Percentiles rank a stretch among this genome's conserved stretches.
Evolutionary conservation across 2,888 invertebrate species (phyloP).

Genomic region (Plebejus argus): DNA sequence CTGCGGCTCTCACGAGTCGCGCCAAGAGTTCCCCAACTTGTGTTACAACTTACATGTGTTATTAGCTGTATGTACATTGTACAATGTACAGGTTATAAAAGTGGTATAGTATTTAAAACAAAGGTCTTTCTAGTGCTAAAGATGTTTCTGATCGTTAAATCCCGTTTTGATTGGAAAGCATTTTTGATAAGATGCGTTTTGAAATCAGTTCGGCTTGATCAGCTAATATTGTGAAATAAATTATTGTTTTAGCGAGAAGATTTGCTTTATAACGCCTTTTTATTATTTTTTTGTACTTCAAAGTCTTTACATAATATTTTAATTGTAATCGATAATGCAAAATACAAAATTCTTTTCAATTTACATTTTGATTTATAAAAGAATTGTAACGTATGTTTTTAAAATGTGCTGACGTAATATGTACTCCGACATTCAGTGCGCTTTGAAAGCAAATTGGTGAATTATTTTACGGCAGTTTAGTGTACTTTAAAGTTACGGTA

Average conservation of each 20-base stretch:
- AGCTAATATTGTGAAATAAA: no score
- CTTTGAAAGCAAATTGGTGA: background rate
- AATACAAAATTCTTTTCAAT: background rate
- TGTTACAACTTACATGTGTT: background rate
- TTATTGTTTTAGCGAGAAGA: no score
- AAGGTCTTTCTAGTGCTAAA: background rate
- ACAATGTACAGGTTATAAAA: background rate
- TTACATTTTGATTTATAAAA: background rate
- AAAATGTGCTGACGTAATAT: background rate
- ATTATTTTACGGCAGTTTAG: slow-evolving; percentile 7
- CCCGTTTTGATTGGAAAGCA: background rate
- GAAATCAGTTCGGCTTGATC: background rate
- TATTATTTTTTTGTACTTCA: no score
- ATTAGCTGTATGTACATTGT: background rate
- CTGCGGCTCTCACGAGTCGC: background rate
- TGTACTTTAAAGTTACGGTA: slow-evolving; percentile 18
- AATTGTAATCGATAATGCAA: background rate
- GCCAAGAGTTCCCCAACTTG: background rate
- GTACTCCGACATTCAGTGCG: background rate
- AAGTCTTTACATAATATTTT: no score
- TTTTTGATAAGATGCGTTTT: background rate
- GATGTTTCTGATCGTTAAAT: background rate
- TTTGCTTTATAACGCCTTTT: no score
- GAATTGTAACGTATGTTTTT: background rate
- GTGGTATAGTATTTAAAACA: background rate